Evolutionary conservation across 2,113 vertebrate genomes (phyloP).

Genomic region (Boleophthalmus pectinirostris): DNA sequence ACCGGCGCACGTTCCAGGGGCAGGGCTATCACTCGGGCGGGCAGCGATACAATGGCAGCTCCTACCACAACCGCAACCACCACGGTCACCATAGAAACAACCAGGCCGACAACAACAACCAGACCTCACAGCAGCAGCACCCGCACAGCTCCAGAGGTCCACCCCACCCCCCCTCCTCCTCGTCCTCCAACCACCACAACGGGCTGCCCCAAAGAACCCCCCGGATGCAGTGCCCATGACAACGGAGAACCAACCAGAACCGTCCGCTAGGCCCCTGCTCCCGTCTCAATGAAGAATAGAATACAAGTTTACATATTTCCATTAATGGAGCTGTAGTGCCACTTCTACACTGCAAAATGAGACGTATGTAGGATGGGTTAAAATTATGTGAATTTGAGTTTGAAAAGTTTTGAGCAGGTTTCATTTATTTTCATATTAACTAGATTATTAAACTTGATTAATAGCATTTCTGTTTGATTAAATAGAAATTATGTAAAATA

Average conservation of each 20-base stretch:
- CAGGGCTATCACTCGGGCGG: slow-evolving; percentile 77
- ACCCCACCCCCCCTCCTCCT: slow-evolving; percentile 42
- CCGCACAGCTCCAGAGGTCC: slow-evolving; percentile 50
- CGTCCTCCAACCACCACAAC: slow-evolving; percentile 53
- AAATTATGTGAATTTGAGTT: neutral
- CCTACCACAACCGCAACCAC: slow-evolving; percentile 72
- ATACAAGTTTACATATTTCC: slow-evolving; percentile 77
- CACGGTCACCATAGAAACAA: slow-evolving; percentile 70
- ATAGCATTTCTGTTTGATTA: too few relatives aligned
- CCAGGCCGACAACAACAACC: slow-evolving; percentile 47
- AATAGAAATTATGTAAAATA: too few relatives aligned
- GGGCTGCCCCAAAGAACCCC: slow-evolving; percentile 87
- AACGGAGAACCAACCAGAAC: slow-evolving; percentile 7
- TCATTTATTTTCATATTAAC: neutral
- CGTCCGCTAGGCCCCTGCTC: slow-evolving; percentile 18
- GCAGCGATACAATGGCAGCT: slow-evolving; percentile 74
- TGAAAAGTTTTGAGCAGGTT: neutral
- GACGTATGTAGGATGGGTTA: neutral
- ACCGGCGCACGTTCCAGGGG: slow-evolving; percentile 76
- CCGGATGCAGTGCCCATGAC: slow-evolving; percentile 77
- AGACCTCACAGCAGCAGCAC: slow-evolving; percentile 44
- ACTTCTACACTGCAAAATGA: slow-evolving; percentile 8
- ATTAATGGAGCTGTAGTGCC: slow-evolving; percentile 69
- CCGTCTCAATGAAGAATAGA: slow-evolving; percentile 76
- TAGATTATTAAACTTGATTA: too few relatives aligned